These are phyloP conservation scores for Seladonia tumulorum DNA, from an alignment of 2,888 invertebrate genomes.

Conservation along the genomic window DNA sequence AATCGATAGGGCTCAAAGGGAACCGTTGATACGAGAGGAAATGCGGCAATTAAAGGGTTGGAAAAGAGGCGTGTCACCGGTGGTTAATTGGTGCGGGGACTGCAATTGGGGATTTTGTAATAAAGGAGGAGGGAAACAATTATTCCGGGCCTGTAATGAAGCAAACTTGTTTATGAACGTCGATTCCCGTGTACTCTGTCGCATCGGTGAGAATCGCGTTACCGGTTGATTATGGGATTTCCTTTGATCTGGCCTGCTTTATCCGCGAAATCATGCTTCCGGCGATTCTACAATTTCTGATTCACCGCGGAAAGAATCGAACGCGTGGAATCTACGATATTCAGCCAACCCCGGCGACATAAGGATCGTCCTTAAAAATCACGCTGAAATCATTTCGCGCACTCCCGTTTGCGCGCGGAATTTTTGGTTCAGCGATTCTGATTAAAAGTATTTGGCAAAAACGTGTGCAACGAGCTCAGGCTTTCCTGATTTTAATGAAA, in stretches of 20 bases:
- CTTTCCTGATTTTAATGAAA: neutral
- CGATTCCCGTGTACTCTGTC: constrained; percentile 32
- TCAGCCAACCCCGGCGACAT: neutral
- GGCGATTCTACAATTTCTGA: constrained; percentile 1
- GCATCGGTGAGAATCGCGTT: constrained; percentile 20
- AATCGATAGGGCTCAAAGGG: constrained; percentile 11
- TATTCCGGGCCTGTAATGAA: constrained; percentile 46
- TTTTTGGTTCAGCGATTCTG: neutral
- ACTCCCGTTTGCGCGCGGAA: neutral
- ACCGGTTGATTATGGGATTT: constrained; percentile 33
- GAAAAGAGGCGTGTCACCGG: constrained; percentile 51
- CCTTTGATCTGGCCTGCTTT: constrained; percentile 6
- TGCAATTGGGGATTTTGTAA: constrained; percentile 52
- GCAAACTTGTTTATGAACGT: constrained; percentile 54
- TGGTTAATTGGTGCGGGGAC: constrained; percentile 50
- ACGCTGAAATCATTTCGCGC: neutral
- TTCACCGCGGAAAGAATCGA: neutral
- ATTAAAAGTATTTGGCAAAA: neutral
- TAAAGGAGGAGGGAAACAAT: constrained; percentile 54
- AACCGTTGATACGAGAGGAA: constrained; percentile 36
- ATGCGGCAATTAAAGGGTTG: constrained; percentile 54
- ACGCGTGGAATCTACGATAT: neutral
- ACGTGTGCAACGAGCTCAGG: neutral
- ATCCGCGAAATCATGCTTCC: neutral
- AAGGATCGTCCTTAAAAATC: neutral